phyloP scores from a whole-genome alignment of 2,888 invertebrate species.

The Ptychoptera albimana region DNA sequence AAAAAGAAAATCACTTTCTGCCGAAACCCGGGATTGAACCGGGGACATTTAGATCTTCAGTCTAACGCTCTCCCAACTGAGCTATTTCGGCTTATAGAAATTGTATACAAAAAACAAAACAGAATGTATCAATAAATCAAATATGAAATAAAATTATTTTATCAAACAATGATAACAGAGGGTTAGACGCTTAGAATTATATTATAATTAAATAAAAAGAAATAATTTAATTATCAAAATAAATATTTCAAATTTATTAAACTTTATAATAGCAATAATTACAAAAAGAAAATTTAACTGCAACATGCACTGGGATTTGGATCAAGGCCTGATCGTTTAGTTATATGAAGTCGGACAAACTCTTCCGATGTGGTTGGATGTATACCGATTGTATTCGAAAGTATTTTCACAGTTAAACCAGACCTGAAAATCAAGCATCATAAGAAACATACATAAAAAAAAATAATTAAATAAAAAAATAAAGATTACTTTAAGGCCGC shows the following conservation, averaged over 20 bases:
- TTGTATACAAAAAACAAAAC: too few relatives aligned
- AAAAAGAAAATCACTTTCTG: slow-evolving; percentile 19
- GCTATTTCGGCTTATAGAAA: slow-evolving; percentile 46
- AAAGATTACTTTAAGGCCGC: slow-evolving; percentile 63
- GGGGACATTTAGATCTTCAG: slow-evolving; percentile 61
- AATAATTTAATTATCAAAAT: too few relatives aligned
- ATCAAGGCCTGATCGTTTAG: slow-evolving; percentile 80
- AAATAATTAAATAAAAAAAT: not conserved
- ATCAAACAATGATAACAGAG: too few relatives aligned
- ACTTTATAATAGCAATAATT: too few relatives aligned
- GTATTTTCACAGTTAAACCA: slow-evolving; percentile 61
- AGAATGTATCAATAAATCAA: too few relatives aligned
- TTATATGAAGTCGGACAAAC: slow-evolving; percentile 76
- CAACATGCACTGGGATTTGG: slow-evolving; percentile 87
- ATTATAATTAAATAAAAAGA: too few relatives aligned
- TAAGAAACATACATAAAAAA: not conserved
- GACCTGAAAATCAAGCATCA: slow-evolving; percentile 35
- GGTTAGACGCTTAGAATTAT: too few relatives aligned
- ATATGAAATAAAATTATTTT: too few relatives aligned
- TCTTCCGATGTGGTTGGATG: slow-evolving; percentile 89
- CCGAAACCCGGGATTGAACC: slow-evolving; percentile 62
- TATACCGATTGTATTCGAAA: slow-evolving; percentile 77
- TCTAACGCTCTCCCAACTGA: slow-evolving; percentile 70
- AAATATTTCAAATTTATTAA: too few relatives aligned
- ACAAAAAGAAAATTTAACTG: slow-evolving; percentile 47